These are phyloP conservation scores for Dasyprocta punctata DNA, from an alignment of 2,113 vertebrate genomes.

Conservation along the genomic window DNA sequence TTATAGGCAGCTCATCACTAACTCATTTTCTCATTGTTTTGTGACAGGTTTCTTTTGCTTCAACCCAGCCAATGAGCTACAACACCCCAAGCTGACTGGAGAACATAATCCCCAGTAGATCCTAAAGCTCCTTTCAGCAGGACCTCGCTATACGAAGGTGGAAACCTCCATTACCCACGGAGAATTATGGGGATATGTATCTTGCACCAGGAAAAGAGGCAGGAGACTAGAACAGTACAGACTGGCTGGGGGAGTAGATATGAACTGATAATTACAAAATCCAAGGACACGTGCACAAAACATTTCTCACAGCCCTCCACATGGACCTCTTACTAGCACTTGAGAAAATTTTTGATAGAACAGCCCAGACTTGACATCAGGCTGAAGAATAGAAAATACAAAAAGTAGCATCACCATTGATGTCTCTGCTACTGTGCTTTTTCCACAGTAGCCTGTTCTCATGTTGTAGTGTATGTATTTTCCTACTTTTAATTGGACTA, in stretches of 20 bases:
- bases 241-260: neutral
- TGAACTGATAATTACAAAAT: neutral
- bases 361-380: neutral
- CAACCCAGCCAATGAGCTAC: neutral
- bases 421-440: neutral
- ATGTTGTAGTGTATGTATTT: neutral
- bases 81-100: neutral
- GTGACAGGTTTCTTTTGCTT: neutral
- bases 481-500: neutral
- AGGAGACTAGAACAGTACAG: neutral
- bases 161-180: neutral
- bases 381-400: neutral
- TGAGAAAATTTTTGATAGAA: neutral
- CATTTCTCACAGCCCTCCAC: neutral
- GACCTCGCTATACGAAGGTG: neutral
- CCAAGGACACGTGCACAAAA: neutral
- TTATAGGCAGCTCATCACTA: neutral
- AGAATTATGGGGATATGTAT: neutral
- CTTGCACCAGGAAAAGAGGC: neutral
- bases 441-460: neutral
- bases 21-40: neutral
- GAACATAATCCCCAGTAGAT: neutral
- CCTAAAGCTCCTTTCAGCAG: neutral
- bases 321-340: neutral
- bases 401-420: neutral